Evolutionary conservation across 2,888 invertebrate species (phyloP), one percentile per base, ranked within the genome.

Genomic region (Drosophila fungiperda): DNA sequence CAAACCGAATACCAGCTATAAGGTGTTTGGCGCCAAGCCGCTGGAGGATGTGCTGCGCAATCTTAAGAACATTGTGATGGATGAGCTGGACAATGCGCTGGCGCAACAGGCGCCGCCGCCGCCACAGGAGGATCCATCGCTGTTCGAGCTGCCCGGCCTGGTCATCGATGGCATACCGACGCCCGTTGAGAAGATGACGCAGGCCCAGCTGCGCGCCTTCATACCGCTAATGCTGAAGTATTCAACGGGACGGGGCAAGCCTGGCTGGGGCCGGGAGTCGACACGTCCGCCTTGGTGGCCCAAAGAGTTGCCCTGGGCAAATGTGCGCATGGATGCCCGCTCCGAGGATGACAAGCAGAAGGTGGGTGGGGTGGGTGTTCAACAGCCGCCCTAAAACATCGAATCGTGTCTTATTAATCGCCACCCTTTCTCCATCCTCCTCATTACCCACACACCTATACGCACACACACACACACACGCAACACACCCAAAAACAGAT

Each of bases 271-370:
- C 5, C 95, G 98, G 88, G 98, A 98, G 92, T 98, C 98, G 23
- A 99, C 98, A 68, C 95, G 98, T 80, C 99, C 99, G 61, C 96
- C 97, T 9, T 99, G 99, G 99, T 99, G 99, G 99, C 99, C 99
- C 29, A 97, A 97, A 93, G 99, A 99, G 94, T 94, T 99, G 89
- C 99, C 99, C 8, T 99, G 99, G 99, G 99, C 99, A 71, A 99
- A 99, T 94, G 99, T 99, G 17, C 95, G 99, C 83, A 98, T 98
- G 97, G 99, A 99, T 94, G 99, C 98, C 3, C 94, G 99, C 80
- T 96, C 97, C 26, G 99, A 99, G 93, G 98, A 99, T 91, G 98
- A 99, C 92, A 99, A 99, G 92, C 98, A 98, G 93, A 98, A 98
- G 96, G 98, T 98, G 93, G 76, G 71, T 80, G 87, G 82, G 86